Base-by-base conservation (phyloP, 2,888 invertebrate genomes). In the Liodrosophila aerea region DNA sequence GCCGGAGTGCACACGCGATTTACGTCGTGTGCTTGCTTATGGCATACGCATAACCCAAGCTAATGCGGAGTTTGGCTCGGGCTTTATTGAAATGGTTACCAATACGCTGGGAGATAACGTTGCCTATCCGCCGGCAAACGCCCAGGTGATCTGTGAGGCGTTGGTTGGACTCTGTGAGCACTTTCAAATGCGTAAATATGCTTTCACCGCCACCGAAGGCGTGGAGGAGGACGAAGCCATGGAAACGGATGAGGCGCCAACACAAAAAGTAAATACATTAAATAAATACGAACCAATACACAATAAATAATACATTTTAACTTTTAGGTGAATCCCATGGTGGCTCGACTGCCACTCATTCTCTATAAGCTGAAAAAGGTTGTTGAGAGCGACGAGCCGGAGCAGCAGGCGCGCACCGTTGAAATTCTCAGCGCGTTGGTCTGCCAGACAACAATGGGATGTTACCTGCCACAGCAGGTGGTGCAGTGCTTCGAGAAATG, bases 401-500 rank as follows among this genome's bases (percentile, higher is more conserved):
- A 87, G 39, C 64, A 76, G 27, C 58, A 72, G 84, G 91, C 91
- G 16, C 92, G 92, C 58, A 92, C 92, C 0, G 91, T 93, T 65
- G 93, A 96, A 11, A 95, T 96, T 89, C 91, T 97, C 4, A 95
- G 95, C 84, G 96, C 96, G 0, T 91, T 97, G 60, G 91, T 97
- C 33, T 94, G 97, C 74, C 97, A 97, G 91, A 95, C 94, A 64
- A 91, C 95, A 3, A 93, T 94, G 5, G 94, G 94, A 0, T 93
- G 92, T 62, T 92, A 93, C 40, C 94, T 95, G 90, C 93, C 94
- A 7, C 89, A 91, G 1, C 91, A 92, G 66, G 92, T 93, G 11
- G 89, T 92, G 30, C 90, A 91, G 43, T 91, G 92, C 1, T 91
- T 96, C 41, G 90, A 93, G 53, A 91, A 90, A n/a, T 92, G 93